Percentiles rank a stretch among this genome's conserved stretches.
These are phyloP conservation scores for Parazoanthus darwini DNA, from an alignment of 92 coral and sea anemone genomes.

Conservation along the genomic window DNA sequence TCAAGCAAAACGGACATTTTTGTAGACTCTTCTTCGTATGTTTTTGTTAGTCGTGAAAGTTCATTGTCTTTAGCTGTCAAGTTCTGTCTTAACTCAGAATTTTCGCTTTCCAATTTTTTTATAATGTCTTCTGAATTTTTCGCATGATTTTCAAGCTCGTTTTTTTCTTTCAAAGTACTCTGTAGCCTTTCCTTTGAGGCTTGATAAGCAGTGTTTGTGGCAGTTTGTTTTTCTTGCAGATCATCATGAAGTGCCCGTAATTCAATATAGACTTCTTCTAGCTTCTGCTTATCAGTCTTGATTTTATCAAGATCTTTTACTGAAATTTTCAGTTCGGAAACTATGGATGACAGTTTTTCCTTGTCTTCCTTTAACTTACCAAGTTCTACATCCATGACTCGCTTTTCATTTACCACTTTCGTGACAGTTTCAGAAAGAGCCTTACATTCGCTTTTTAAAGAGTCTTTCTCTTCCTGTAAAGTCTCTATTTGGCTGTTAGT, in stretches of 20 bases:
- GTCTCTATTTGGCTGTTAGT: conserved; percentile 55
- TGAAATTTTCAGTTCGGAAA: conserved; percentile 52
- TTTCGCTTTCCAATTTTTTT: conserved; percentile 60
- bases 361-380: conserved; percentile 65
- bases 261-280: conserved; percentile 55
- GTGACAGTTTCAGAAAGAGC: conserved; percentile 84
- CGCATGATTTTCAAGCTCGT: conserved; percentile 57
- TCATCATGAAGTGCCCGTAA: conserved; percentile 55
- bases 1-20: conserved; percentile 60
- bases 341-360: conserved; percentile 49
- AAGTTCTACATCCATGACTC: conserved; percentile 63
- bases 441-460: conserved; percentile 74
- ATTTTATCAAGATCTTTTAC: conserved; percentile 54
- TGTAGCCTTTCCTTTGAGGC: conserved; percentile 47
- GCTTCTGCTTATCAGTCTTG: conserved; percentile 58
- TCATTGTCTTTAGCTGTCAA: conserved; percentile 55
- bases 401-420: conserved; percentile 76
- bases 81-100: conserved; percentile 54
- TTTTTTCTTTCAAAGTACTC: conserved; percentile 54
- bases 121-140: conserved; percentile 57
- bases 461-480: conserved; percentile 56
- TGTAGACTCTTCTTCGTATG: conserved; percentile 64
- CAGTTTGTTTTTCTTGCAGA: conserved; percentile 54
- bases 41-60: conserved; percentile 51
- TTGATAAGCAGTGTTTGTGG: conserved; percentile 42